Evolutionary conservation across 2,888 invertebrate species (phyloP), one percentile per base, ranked within the genome.

Genomic region (Plebejus anna): DNA sequence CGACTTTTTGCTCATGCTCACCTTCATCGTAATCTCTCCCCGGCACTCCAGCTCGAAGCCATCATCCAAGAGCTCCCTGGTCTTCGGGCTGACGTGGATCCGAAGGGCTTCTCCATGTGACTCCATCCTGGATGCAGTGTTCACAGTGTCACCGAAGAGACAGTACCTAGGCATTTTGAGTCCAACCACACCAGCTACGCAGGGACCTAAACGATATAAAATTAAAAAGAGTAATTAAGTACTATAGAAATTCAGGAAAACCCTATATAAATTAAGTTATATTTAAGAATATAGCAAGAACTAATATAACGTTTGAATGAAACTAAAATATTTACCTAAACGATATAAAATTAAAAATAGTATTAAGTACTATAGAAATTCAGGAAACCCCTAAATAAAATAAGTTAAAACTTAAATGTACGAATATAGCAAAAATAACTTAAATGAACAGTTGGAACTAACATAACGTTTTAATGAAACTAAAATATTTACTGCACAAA

Each of bases 141-240:
- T 98, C 4, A 98, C 98, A 0, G 98, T 98, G 86, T 98, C 98
- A 0, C 98, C 98, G 84, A 98, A 98, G 16, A 98, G 94, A 86
- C 98, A 98, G 87, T 98, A 98, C 76, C 98, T 95, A 0, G 98
- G 98, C 98, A 98, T 98, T 91, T 98, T 98, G 51, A 97, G 93
- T 0, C 98, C 98, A 0, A 98, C 98, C 1, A 98, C 98, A 0
- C 98, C 98, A 9, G 97, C 97, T 7, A 97, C 97, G 84, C 97
- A 96, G 4, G 96, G 96, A 75, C 96, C 96, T 96, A 66, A 59
- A 22, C 22, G 4, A 59, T 3, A n/a, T 59, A 9, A 42, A 2
- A 47, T 47, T 42, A 42, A 42, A 42, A 9, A 42, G 42, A 42
- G 42, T 42, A 42, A 47, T 11, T 11, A 2, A 47, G 2, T 47